phyloP scores from a whole-genome alignment of 2,888 invertebrate species.

The Thelaira solivaga region DNA sequence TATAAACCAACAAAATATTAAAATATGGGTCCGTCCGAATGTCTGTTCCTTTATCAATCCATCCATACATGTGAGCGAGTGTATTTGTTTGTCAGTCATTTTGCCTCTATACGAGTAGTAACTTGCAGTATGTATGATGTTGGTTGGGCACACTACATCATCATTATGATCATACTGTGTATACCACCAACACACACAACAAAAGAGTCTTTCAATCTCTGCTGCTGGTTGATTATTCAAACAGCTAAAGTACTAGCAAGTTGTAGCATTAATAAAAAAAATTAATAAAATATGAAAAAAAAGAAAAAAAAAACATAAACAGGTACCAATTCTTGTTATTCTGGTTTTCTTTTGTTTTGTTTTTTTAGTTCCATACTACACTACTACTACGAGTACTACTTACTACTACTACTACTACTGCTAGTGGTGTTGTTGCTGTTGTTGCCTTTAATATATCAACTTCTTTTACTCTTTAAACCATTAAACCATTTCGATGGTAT shows the following conservation, averaged over 20 bases:
- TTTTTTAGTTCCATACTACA: constrained; percentile 38
- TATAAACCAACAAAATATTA: constrained; percentile 43
- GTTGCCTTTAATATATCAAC: constrained; percentile 17
- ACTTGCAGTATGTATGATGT: constrained; percentile 20
- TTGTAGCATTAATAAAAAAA: constrained; percentile 29
- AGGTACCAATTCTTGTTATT: constrained; percentile 64
- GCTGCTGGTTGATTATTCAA: constrained; percentile 30
- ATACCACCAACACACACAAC: constrained; percentile 21
- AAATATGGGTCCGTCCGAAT: constrained; percentile 3
- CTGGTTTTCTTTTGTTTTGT: constrained; percentile 56
- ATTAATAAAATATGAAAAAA: too few relatives aligned
- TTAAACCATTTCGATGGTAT: constrained; percentile 37
- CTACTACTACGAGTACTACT: constrained; percentile 12
- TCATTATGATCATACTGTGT: constrained; percentile 4
- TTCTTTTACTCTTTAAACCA: constrained; percentile 41
- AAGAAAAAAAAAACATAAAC: constrained; percentile 43
- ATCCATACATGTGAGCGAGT: too few relatives aligned
- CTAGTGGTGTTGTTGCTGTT: background rate
- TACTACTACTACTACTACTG: constrained; percentile 15
- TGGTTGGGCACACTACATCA: constrained; percentile 17
- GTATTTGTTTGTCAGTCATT: constrained; percentile 3
- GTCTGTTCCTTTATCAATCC: constrained; percentile 1
- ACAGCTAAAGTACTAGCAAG: constrained; percentile 20
- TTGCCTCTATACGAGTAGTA: background rate
- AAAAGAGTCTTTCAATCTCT: constrained; percentile 58